A percentile compares a stretch with the other conserved stretches of the same genome.
Conservation (phyloP, 1,140 invertebrate species). For the Neuroterus valhalla region DNA sequence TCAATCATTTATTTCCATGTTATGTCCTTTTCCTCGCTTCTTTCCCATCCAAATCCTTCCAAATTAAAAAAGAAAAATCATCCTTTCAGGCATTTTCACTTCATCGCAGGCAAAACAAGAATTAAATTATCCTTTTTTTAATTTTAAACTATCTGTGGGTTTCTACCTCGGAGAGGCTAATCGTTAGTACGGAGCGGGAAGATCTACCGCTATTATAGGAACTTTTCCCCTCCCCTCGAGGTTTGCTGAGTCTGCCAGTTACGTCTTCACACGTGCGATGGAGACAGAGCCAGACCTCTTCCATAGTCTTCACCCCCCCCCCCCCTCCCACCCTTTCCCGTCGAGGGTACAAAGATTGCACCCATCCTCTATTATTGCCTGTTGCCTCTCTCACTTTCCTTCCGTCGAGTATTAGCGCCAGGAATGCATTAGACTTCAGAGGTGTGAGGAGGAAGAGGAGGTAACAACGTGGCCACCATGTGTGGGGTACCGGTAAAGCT, state of each 20-base stretch:
- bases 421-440: slow-evolving; percentile 67
- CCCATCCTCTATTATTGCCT: slow-evolving; percentile 39
- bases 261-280: slow-evolving; percentile 63
- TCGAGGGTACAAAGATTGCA: slow-evolving; percentile 5
- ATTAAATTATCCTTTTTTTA: neutral
- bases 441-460: slow-evolving; percentile 54
- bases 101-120: neutral
- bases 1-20: no score
- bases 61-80: no score
- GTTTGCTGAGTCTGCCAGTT: slow-evolving; percentile 50
- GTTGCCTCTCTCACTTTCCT: slow-evolving; percentile 36
- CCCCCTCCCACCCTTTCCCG: neutral
- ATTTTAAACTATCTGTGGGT: slow-evolving; percentile 10
- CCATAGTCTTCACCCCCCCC: slow-evolving; percentile 42
- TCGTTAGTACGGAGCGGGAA: slow-evolving; percentile 43
- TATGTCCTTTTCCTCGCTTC: no score
- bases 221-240: slow-evolving; percentile 42
- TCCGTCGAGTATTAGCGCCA: slow-evolving; percentile 62
- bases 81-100: no score
- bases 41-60: neutral
- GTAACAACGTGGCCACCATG: slow-evolving; percentile 73
- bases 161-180: slow-evolving; percentile 49
- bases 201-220: slow-evolving; percentile 58
- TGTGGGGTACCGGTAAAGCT: slow-evolving; percentile 61
- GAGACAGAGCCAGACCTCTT: slow-evolving; percentile 57